Base-by-base conservation (phyloP, 2,888 invertebrate genomes). In the Schrankia costaestrigalis region DNA sequence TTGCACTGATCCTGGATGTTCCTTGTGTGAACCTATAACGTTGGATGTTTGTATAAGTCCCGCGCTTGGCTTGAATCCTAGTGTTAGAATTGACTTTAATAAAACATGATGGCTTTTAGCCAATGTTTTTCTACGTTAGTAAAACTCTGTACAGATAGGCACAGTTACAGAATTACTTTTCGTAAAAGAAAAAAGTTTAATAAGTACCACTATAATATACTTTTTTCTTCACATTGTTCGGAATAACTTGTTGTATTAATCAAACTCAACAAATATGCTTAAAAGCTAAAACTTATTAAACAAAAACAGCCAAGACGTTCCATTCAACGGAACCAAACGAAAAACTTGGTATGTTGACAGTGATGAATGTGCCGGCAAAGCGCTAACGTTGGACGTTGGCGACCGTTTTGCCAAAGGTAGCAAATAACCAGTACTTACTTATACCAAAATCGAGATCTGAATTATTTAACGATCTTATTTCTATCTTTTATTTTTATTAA, bases 291-390 rank as follows among this genome's bases (percentile, higher is more conserved):
- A 83, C 78, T 77, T 78, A 63, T 71, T 73, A 71, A 80, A 82
- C 78, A 79, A 83, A 84, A 84, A 82, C 78, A 71, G 25, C 25
- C 6, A 11, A 12, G 23, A 23, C 23, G 23, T 7, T 12, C 64
- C 62, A 63, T 76, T 71, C 65, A 69, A 68, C 72, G 68, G 64
- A 71, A 72, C 76, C 72, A 71, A 67, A 64, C 71, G 77, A 82
- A 86, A 85, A 85, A 83, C 80, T 84, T 79, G 74, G 58, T 71
- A 57, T 41, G 41, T 46, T 77, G 86, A 84, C 85, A 69, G 70
- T 86, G 86, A 86, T 85, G 74, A 82, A 86, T 86, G 84, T 63
- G 67, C 56, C 57, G 58, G 64, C 69, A 60, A 66, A 63, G 68
- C 63, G 70, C 72, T 53, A 61, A 66, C 66, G 68, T 58, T 63